Conservation (phyloP, 2,797 vertebrate genomes). For the Peromyscus aztecus region DNA sequence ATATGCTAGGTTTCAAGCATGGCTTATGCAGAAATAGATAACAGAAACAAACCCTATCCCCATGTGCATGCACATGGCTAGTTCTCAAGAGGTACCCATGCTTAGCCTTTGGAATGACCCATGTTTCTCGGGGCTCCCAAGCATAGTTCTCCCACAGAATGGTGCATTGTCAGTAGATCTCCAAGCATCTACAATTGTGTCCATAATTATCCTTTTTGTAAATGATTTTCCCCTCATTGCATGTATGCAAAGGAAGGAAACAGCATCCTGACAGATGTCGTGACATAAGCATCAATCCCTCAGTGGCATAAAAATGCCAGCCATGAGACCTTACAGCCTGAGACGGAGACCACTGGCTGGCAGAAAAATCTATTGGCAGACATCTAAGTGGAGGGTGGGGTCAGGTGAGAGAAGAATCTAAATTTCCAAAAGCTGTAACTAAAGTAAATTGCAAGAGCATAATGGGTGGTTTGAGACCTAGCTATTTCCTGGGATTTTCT, state of each 20-base stretch:
- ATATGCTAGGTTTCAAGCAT: not conserved
- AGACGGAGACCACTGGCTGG: not conserved
- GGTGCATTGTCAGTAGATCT: not conserved
- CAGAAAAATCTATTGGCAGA: not conserved
- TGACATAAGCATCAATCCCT: not conserved
- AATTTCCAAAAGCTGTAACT: constrained; percentile 73
- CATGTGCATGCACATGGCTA: not conserved
- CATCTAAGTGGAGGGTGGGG: not conserved
- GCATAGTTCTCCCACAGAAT: not conserved
- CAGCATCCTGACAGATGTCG: constrained; percentile 28
- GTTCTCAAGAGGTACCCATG: not conserved
- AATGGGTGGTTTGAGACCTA: constrained; percentile 71
- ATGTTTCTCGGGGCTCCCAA: not conserved
- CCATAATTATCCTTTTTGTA: not conserved
- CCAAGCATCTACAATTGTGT: not conserved
- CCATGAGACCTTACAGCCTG: not conserved
- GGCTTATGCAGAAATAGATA: not conserved
- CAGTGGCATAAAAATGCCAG: not conserved
- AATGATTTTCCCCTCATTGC: not conserved
- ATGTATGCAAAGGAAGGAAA: constrained; percentile 4
- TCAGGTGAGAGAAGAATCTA: not conserved
- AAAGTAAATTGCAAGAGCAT: constrained; percentile 69
- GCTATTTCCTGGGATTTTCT: constrained; percentile 76
- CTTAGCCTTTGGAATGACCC: not conserved
- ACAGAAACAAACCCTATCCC: not conserved